Evolutionary conservation across 1,140 invertebrate species (phyloP).

Genomic region (Cyphomyrmex costatus): DNA sequence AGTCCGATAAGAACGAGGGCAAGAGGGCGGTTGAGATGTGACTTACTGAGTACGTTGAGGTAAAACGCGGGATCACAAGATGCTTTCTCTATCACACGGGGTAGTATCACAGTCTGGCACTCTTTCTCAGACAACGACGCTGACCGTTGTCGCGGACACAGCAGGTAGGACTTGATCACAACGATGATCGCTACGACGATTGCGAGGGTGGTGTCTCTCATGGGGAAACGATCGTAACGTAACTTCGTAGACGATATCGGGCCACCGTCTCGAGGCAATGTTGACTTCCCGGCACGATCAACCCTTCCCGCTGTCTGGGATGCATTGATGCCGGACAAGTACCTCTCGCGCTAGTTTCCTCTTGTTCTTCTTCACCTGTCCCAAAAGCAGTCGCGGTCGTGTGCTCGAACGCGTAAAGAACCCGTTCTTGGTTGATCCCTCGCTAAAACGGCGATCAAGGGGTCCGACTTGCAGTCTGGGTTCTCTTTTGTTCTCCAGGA

Average conservation of each 20-base stretch:
- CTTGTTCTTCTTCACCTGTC: conserved; percentile 27
- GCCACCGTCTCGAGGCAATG: conserved; percentile 59
- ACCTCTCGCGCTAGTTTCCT: neutral
- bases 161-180: conserved; percentile 34
- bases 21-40: neutral
- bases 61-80: conserved; percentile 62
- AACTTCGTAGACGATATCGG: conserved; percentile 31
- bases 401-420: neutral
- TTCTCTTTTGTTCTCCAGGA: conserved; percentile 1
- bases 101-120: conserved; percentile 76
- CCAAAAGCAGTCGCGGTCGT: conserved; percentile 1
- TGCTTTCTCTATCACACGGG: conserved; percentile 70
- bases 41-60: conserved; percentile 62
- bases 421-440: neutral
- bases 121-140: conserved; percentile 35
- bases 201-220: conserved; percentile 6
- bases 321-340: conserved; percentile 34
- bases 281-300: conserved; percentile 69
- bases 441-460: too few species aligned
- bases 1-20: neutral
- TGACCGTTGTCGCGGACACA: neutral
- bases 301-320: conserved; percentile 62
- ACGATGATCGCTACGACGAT: conserved; percentile 23
- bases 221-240: conserved; percentile 22
- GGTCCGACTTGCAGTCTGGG: conserved; percentile 2